Evolutionary conservation across 2,888 invertebrate genomes (phyloP).

Genomic region (Portevinia maculata): DNA sequence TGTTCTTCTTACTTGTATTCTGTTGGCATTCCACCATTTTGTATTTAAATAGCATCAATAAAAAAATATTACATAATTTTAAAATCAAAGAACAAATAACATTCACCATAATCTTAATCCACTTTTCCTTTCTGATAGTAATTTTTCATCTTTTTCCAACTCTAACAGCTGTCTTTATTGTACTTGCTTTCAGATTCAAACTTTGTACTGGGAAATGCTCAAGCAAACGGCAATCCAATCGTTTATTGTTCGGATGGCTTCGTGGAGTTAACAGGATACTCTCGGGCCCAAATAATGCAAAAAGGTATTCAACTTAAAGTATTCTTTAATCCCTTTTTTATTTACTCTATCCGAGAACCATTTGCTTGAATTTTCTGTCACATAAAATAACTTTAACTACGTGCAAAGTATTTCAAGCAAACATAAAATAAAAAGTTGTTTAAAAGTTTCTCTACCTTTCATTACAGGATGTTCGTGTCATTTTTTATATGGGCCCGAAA

Average conservation of each 20-base stretch:
- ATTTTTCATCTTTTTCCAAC: not conserved
- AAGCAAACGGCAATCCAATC: conserved; percentile 94
- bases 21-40: too few relatives aligned
- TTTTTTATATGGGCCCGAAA: conserved; percentile 96
- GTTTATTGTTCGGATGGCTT: conserved; percentile 98
- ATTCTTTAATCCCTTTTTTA: conserved; percentile 8
- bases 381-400: conserved; percentile 9
- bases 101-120: not conserved
- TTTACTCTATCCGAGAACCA: not conserved
- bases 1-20: too few relatives aligned
- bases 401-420: conserved; percentile 6
- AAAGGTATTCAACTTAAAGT: conserved; percentile 84
- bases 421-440: conserved; percentile 13
- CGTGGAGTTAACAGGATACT: conserved; percentile 96
- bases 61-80: too few relatives aligned
- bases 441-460: conserved; percentile 13
- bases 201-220: conserved; percentile 97
- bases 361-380: conserved; percentile 8
- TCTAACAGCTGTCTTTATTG: conserved; percentile 5
- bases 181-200: conserved; percentile 90
- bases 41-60: too few relatives aligned
- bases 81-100: too few relatives aligned
- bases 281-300: conserved; percentile 98
- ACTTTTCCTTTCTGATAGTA: not conserved
- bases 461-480: conserved; percentile 92